Conservation (phyloP, 2,797 vertebrate genomes). For the Amazona finschi region DNA sequence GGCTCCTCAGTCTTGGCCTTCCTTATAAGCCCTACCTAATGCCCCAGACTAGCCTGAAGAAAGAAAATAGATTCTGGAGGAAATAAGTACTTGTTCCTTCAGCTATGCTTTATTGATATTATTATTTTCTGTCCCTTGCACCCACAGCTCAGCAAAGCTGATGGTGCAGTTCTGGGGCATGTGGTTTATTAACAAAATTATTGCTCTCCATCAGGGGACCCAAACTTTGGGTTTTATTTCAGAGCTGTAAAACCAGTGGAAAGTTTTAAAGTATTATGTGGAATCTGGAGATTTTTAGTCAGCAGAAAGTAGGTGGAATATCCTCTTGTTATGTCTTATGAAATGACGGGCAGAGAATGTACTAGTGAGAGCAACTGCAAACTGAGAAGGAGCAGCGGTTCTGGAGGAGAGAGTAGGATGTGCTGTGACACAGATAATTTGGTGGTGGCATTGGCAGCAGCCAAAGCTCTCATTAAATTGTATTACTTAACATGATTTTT, state of each 20-base stretch:
- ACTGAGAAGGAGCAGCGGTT: not conserved
- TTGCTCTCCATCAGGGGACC: constrained; percentile 20
- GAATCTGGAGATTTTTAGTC: constrained; percentile 51
- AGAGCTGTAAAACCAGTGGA: constrained; percentile 33
- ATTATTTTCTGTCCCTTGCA: constrained; percentile 9
- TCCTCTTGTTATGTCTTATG: not conserved
- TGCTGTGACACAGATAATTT: not conserved
- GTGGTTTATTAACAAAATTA: constrained; percentile 52
- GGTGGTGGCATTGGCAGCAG: not conserved
- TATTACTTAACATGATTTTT: not conserved
- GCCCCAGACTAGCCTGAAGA: not conserved
- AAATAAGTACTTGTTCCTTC: not conserved
- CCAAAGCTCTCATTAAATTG: not conserved
- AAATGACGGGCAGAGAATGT: not conserved
- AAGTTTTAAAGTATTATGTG: not conserved
- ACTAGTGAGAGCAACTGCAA: not conserved
- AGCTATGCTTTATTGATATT: not conserved
- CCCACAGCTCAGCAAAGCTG: constrained; percentile 26
- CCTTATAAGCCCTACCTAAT: not conserved
- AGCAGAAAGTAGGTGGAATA: constrained; percentile 23
- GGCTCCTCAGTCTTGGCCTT: not conserved
- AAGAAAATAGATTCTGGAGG: not conserved
- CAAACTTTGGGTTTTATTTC: constrained; percentile 35
- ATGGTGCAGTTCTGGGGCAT: constrained; percentile 13
- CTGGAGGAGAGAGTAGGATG: not conserved